A percentile compares a stretch with the other conserved stretches of the same genome.
These are phyloP conservation scores for Paradisaea rubra DNA, from an alignment of 2,113 vertebrate genomes.

Conservation along the genomic window DNA sequence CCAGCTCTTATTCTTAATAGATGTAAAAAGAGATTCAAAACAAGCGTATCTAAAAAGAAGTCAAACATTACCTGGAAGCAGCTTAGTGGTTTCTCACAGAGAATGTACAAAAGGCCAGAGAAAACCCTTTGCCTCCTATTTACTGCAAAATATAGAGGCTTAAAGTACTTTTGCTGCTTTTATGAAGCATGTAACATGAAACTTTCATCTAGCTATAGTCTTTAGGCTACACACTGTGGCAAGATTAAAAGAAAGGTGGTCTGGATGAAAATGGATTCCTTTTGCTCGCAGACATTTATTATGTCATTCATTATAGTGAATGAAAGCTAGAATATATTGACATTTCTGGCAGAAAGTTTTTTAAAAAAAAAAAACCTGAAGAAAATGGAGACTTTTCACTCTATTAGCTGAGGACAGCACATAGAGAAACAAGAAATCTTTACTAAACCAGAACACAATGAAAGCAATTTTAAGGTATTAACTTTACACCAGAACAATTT, in stretches of 20 bases:
- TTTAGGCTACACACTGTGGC: neutral
- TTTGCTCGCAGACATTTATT: slow-evolving; percentile 38
- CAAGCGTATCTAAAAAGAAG: neutral
- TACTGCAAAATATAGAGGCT: neutral
- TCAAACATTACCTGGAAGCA: neutral
- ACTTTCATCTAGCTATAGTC: neutral
- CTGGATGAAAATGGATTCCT: slow-evolving; percentile 15
- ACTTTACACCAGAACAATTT: neutral
- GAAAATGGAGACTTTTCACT: slow-evolving; percentile 26
- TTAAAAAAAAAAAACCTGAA: neutral
- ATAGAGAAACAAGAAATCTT: neutral
- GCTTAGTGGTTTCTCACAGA: neutral
- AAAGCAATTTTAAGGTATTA: neutral
- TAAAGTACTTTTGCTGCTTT: neutral
- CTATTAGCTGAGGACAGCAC: neutral
- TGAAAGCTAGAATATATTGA: slow-evolving; percentile 37
- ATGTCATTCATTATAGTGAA: neutral
- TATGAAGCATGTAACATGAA: neutral
- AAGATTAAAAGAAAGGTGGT: slow-evolving; percentile 20
- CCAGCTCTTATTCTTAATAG: neutral
- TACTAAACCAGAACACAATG: neutral
- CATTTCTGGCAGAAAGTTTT: neutral
- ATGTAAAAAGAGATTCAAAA: neutral
- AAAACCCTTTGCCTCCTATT: neutral
- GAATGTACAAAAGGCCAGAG: neutral